Percentiles rank a stretch among this genome's conserved stretches.
Evolutionary conservation across 2,113 vertebrate species (phyloP).

Genomic region (Anseranas semipalmata): DNA sequence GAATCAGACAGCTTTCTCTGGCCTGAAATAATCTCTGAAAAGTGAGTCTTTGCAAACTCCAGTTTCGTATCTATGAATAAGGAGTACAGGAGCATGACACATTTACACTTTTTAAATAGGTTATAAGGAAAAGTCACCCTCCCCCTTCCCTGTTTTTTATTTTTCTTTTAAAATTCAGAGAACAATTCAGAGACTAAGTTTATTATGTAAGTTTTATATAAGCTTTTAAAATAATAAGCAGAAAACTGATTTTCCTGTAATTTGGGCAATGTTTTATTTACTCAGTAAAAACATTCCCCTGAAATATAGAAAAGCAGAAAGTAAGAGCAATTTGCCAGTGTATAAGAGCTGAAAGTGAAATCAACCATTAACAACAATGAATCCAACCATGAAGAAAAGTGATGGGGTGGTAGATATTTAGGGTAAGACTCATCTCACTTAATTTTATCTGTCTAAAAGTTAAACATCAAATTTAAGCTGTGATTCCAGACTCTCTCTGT

Average conservation of each 20-base stretch:
- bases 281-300: neutral
- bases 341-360: slow-evolving; percentile 40
- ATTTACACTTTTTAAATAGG: neutral
- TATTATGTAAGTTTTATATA: neutral
- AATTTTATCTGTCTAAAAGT: neutral
- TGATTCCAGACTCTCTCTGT: accelerated
- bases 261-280: neutral
- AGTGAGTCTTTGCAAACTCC: neutral
- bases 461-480: neutral
- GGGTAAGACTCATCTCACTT: slow-evolving; percentile 18
- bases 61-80: neutral
- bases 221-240: neutral
- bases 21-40: slow-evolving; percentile 13
- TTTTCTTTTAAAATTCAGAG: neutral
- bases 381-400: slow-evolving; percentile 23
- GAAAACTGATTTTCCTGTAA: neutral
- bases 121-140: neutral
- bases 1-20: neutral
- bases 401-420: slow-evolving; percentile 22
- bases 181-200: neutral
- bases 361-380: slow-evolving; percentile 35
- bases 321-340: neutral
- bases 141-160: accelerated
- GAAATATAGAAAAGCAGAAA: neutral
- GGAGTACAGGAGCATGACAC: neutral